phyloP scores from a whole-genome alignment of 23 tunicate genomes.

The Botrylloides violaceus region DNA sequence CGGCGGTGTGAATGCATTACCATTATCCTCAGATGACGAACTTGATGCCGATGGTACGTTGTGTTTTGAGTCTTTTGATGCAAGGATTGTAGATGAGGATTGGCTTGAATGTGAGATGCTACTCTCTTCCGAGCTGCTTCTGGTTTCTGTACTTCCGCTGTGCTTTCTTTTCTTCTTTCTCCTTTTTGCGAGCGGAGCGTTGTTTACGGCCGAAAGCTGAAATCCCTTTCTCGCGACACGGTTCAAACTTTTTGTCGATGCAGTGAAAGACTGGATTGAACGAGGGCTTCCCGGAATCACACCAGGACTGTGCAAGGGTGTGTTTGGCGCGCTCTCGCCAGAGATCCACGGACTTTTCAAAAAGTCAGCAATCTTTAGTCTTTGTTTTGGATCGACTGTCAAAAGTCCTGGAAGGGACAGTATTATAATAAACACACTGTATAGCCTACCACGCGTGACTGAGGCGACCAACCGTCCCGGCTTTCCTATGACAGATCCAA shows the following conservation, averaged over 20 bases:
- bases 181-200: conserved; percentile 81
- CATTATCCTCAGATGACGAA: conserved; percentile 12
- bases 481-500: too few species aligned
- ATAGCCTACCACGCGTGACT: too few species aligned
- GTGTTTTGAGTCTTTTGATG: neutral
- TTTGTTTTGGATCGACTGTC: conserved; percentile 59
- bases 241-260: conserved; percentile 58
- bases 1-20: too few species aligned
- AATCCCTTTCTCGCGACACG: conserved; percentile 57
- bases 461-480: too few species aligned
- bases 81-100: neutral
- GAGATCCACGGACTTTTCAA: conserved; percentile 45
- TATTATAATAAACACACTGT: too few species aligned
- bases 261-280: conserved; percentile 49
- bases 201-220: conserved; percentile 69
- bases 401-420: conserved; percentile 57
- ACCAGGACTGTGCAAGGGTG: conserved; percentile 60
- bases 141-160: conserved; percentile 47
- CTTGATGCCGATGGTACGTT: conserved; percentile 6
- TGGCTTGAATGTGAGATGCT: conserved; percentile 14
- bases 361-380: conserved; percentile 58
- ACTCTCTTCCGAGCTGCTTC: conserved; percentile 40
- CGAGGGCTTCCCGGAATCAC: conserved; percentile 69
- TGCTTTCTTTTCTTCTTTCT: conserved; percentile 40
- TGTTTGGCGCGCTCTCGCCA: conserved; percentile 55